Base-by-base conservation (phyloP, 2,888 invertebrate species). In the Sympetrum striolatum region DNA sequence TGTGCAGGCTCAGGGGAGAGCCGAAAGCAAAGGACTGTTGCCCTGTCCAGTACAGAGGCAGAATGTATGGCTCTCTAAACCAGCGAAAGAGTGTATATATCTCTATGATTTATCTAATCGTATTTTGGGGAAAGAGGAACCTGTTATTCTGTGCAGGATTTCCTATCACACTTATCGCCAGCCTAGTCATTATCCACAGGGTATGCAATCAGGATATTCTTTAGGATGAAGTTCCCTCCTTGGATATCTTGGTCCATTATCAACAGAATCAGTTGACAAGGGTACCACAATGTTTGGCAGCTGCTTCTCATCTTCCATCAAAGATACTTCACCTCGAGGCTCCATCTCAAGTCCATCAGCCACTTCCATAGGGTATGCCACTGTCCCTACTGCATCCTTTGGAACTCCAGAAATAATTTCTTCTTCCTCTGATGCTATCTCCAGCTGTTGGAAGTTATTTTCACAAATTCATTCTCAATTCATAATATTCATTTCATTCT, bases 241-340 rank as follows among this genome's bases (percentile, higher is more conserved):
- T n/a, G n/a, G n/a, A n/a, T n/a, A n/a, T 35, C 80, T 80, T 80
- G 80, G 80, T 80, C 31, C 80, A 80, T 80, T 37, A 80, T 80
- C 31, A 80, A 37, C 80, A 80, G 80, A 22, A 80, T 80, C 80
- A 35, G 80, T 35, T 35, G 80, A 80, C 80, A 80, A 80, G 35
- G 31, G 22, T 80, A 37, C 80, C 25, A 31, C 80, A 80, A 35
- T 31, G 80, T 80, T 35, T 80, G 80, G 80, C 80, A 80, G 6
- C 80, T 80, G 35, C 79, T 79, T 35, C 80, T 80, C 80, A 35
- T 80, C 80, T 80, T 80, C 80, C 31, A 80, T 37, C 80, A 80
- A 80, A 80, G 2, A 80, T 12, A 18, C 3, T 22, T 80, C 80
- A 37, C 1, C 37, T 37, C 31, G 35, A 18, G 35, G 80, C 80